phyloP scores from a whole-genome alignment of 2,888 invertebrate genomes.

The Thymelicus lineola region DNA sequence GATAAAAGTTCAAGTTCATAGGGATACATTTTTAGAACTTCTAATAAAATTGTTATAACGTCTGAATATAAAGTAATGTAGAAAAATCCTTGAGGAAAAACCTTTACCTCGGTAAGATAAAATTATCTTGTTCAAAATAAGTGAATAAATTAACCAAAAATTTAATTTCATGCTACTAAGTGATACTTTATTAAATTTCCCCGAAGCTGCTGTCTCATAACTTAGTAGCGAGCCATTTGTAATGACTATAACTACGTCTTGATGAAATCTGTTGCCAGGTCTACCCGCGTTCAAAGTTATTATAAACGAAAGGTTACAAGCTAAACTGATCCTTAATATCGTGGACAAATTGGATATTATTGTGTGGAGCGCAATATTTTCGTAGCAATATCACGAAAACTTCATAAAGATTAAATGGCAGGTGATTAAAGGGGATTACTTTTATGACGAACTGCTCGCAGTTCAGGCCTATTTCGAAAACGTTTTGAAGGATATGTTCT shows the following conservation, averaged over 20 bases:
- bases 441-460: conserved; percentile 2
- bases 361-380: not conserved
- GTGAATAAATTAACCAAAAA: conserved; percentile 21
- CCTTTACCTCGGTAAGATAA: not conserved
- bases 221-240: conserved; percentile 26
- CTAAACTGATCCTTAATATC: conserved; percentile 8
- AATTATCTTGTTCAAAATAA: conserved; percentile 1
- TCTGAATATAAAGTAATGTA: no score
- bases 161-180: conserved; percentile 16
- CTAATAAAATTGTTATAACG: no score
- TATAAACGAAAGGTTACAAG: conserved; percentile 6
- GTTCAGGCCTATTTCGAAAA: not conserved
- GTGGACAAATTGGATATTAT: conserved; percentile 1
- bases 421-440: conserved; percentile 28
- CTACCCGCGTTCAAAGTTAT: conserved; percentile 5
- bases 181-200: conserved; percentile 25
- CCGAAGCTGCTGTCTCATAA: conserved; percentile 16
- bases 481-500: no score
- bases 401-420: conserved; percentile 23
- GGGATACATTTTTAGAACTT: no score
- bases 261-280: conserved; percentile 16
- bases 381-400: conserved; percentile 19
- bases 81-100: no score
- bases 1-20: no score
- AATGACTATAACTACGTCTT: conserved; percentile 22